Evolutionary conservation across 2,113 vertebrate species (phyloP).

Genomic region (Eulacestoma nigropectus): DNA sequence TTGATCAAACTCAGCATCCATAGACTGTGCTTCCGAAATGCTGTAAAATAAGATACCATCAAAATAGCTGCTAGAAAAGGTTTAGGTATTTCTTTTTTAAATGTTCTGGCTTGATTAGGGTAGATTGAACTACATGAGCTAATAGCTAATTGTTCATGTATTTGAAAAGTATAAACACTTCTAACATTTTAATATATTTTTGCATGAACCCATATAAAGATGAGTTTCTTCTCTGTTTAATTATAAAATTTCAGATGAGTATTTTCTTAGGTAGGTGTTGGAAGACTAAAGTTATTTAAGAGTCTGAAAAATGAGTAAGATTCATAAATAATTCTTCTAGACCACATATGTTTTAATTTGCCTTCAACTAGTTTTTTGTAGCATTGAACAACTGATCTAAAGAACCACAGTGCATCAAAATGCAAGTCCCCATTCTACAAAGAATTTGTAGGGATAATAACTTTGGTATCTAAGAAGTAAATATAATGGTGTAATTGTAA

Average conservation of each 20-base stretch:
- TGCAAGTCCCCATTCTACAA: background rate
- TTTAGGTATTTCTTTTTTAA: conserved; percentile 22
- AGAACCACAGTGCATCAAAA: background rate
- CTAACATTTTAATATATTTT: conserved; percentile 12
- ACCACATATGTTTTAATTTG: background rate
- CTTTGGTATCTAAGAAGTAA: conserved; percentile 5
- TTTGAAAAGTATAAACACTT: conserved; percentile 42
- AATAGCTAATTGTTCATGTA: conserved; percentile 42
- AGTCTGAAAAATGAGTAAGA: background rate
- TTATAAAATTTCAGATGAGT: background rate
- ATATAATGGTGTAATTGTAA: background rate
- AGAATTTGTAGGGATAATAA: background rate
- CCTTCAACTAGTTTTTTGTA: background rate
- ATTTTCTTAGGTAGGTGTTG: background rate
- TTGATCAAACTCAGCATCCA: background rate
- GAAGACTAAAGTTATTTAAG: background rate
- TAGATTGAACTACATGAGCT: conserved; percentile 26
- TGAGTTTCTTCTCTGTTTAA: background rate
- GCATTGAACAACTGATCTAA: background rate
- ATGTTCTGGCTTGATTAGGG: conserved; percentile 30
- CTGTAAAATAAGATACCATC: background rate
- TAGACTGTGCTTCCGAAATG: background rate
- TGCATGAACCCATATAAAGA: background rate
- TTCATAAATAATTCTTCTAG: background rate
- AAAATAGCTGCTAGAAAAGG: background rate